Base-by-base conservation (phyloP, 2,113 vertebrate genomes). In the Suncus etruscus region DNA sequence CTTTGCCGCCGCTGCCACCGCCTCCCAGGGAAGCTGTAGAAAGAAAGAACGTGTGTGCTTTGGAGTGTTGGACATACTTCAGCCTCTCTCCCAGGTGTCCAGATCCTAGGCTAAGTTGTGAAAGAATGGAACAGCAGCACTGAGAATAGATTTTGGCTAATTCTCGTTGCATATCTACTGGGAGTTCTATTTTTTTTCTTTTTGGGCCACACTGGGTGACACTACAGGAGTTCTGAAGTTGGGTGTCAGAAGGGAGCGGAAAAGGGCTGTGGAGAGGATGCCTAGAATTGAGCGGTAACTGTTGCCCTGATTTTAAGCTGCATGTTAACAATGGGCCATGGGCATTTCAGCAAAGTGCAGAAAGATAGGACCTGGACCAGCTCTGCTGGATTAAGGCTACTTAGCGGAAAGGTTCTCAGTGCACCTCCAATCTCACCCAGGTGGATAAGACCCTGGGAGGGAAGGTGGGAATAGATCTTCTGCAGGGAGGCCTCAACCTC, bases 11-110 rank as follows among this genome's bases (percentile, higher is more conserved):
- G 0, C 91, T 73, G 1, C 95, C 8, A 0, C 91, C 77, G 1
- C 95, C 80, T 86, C 93, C 95, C 84, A 91, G 86, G 58, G 86
- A 92, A 5, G 50, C 95, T 96, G 14, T 6, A 31, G 74, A 74
- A 66, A 77, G 39, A 87, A 83, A n/a, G 47, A 48, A 4, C 9
- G 65, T 9, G 3, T 6, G 25, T 24, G 24, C 4, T 68, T 85
- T 48, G 31, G 45, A 22, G 15, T 15, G 4, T 58, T 22, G 39
- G 70, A 31, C 3, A 6, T 51, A n/a, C 61, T 29, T 61, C 6
- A 6, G 6, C 29, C 47, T 61, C 48, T 31, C 51, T 51, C 83
- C 86, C 81, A 68, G 18, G 47, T 29, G 10, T 5, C 31, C 31
- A 31, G 69, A 39, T 73, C 29, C 14, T 20, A 3, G 24, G n/a